Conservation (phyloP, 1,140 invertebrate genomes). For the Melitaea cinxia region DNA sequence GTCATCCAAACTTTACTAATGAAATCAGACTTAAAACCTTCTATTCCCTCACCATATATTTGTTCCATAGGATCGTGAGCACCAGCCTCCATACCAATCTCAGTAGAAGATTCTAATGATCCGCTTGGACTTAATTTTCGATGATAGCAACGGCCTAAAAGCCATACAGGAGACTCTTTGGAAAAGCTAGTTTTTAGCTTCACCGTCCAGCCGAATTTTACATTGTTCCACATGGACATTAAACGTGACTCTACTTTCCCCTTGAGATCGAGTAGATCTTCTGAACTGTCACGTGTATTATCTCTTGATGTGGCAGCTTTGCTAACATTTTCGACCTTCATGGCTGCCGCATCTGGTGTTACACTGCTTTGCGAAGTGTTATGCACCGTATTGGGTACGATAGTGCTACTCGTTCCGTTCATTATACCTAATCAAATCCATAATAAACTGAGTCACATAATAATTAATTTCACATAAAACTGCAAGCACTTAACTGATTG, state of each 20-base stretch:
- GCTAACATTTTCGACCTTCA: constrained; percentile 47
- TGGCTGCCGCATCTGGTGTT: constrained; percentile 42
- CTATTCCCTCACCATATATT: constrained; percentile 85
- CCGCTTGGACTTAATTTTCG: constrained; percentile 85
- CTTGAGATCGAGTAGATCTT: constrained; percentile 82
- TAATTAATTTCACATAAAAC: neutral
- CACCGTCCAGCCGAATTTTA: constrained; percentile 93
- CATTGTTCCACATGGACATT: constrained; percentile 94
- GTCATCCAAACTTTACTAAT: constrained; percentile 90
- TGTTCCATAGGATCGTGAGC: constrained; percentile 82
- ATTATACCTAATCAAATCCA: constrained; percentile 35
- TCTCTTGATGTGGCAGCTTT: constrained; percentile 54
- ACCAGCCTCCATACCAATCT: constrained; percentile 83
- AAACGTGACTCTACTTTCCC: constrained; percentile 91
- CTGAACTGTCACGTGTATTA: constrained; percentile 66
- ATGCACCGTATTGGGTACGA: constrained; percentile 44
- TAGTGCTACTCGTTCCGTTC: constrained; percentile 57
- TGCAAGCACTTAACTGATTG: too few species aligned
- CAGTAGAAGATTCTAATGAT: constrained; percentile 85
- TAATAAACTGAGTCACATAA: constrained; percentile 2
- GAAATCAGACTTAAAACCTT: constrained; percentile 91
- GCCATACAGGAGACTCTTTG: constrained; percentile 92
- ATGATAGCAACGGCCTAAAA: constrained; percentile 91
- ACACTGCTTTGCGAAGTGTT: constrained; percentile 42
- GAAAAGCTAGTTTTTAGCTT: constrained; percentile 92